A percentile compares a stretch with the other conserved stretches of the same genome.
Conservation (phyloP, 2,797 vertebrate species). For the Thamnophis elegans region DNA sequence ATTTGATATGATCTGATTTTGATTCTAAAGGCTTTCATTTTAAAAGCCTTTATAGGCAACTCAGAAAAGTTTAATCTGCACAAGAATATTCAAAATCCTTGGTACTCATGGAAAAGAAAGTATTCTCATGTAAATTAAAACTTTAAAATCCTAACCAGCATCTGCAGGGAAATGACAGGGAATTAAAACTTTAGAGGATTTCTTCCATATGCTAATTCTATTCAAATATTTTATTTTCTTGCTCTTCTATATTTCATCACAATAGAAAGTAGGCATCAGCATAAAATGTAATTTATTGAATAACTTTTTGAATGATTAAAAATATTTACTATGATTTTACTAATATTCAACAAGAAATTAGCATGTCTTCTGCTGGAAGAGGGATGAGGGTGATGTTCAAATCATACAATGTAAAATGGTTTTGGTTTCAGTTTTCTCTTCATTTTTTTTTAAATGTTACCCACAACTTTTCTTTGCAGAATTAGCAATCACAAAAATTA, state of each 20-base stretch:
- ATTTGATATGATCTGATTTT: constrained; percentile 50
- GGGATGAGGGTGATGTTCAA: neutral
- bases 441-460: neutral
- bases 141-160: constrained; percentile 66
- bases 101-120: constrained; percentile 53
- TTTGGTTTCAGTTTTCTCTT: neutral
- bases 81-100: constrained; percentile 58
- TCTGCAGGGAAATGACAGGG: constrained; percentile 63
- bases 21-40: constrained; percentile 20
- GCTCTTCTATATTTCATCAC: constrained; percentile 33
- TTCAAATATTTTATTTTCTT: constrained; percentile 61
- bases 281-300: constrained; percentile 44
- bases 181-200: constrained; percentile 60
- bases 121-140: constrained; percentile 72
- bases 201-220: constrained; percentile 63
- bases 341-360: constrained; percentile 16
- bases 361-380: neutral
- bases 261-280: constrained; percentile 22
- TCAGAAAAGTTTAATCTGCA: constrained; percentile 58
- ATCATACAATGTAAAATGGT: neutral
- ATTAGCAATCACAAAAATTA: neutral
- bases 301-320: constrained; percentile 15
- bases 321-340: neutral
- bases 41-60: constrained; percentile 47
- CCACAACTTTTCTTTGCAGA: neutral